Evolutionary conservation across 2,113 vertebrate genomes (phyloP).

Genomic region (Capra hircus): DNA sequence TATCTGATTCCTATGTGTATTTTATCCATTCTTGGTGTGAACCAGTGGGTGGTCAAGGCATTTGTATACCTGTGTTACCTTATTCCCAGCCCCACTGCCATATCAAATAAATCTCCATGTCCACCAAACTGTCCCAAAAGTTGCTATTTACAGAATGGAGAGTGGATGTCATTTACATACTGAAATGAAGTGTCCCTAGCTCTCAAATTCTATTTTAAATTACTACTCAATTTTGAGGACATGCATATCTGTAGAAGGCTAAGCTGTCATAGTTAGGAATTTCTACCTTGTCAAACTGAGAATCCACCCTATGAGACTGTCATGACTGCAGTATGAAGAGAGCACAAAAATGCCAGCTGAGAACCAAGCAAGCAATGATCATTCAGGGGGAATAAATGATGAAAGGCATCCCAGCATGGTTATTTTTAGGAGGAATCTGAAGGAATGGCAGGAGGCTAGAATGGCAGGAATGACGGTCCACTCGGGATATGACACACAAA

Average conservation of each 20-base stretch:
- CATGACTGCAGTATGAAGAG: background rate
- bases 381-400: background rate
- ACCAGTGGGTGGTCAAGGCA: background rate
- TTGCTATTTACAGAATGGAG: background rate
- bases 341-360: background rate
- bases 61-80: background rate
- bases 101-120: background rate
- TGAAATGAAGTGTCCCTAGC: background rate
- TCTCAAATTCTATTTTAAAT: slow-evolving; percentile 6
- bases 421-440: background rate
- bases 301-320: background rate
- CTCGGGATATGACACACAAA: background rate
- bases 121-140: background rate
- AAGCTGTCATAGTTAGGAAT: background rate
- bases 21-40: background rate
- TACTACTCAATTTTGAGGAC: background rate
- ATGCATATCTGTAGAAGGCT: background rate
- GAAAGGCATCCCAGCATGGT: background rate
- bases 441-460: background rate
- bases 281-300: background rate
- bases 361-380: background rate
- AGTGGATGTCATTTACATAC: background rate
- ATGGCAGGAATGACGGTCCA: background rate
- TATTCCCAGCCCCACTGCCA: background rate
- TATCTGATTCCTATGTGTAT: background rate